These are phyloP conservation scores for Coluber constrictor DNA, from an alignment of 2,797 vertebrate genomes.

Conservation along the genomic window DNA sequence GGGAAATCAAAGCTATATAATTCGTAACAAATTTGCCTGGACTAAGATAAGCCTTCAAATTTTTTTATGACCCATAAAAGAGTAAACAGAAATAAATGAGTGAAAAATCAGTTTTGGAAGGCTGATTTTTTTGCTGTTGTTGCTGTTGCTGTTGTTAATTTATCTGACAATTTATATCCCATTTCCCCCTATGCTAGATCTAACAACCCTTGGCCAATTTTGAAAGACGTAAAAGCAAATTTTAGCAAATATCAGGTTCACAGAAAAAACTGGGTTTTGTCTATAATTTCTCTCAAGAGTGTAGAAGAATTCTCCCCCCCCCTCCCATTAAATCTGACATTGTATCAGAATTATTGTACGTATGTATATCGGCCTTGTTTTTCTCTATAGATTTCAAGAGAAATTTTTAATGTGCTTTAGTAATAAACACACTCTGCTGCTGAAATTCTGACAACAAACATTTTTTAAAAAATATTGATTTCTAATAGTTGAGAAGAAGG, in stretches of 20 bases:
- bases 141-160: not conserved
- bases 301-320: conserved; percentile 1
- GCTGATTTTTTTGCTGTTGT: no score
- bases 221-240: not conserved
- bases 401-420: conserved; percentile 17
- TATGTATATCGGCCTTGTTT: not conserved
- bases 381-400: not conserved
- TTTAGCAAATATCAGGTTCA: not conserved
- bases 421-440: not conserved
- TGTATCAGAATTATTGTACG: conserved; percentile 10
- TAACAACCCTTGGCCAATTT: not conserved
- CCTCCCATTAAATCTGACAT: not conserved
- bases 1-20: not conserved
- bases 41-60: not conserved
- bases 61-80: not conserved
- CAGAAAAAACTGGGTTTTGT: conserved; percentile 12
- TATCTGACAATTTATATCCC: not conserved
- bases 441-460: not conserved
- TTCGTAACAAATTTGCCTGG: not conserved
- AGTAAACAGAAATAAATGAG: not conserved
- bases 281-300: conserved; percentile 35
- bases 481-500: not conserved
- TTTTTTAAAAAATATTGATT: not conserved
- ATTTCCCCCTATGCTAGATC: not conserved
- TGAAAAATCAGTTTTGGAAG: not conserved